A percentile compares a stretch with the other conserved stretches of the same genome.
Conservation (phyloP, 2,888 invertebrate genomes). For the Protophormia terraenovae region DNA sequence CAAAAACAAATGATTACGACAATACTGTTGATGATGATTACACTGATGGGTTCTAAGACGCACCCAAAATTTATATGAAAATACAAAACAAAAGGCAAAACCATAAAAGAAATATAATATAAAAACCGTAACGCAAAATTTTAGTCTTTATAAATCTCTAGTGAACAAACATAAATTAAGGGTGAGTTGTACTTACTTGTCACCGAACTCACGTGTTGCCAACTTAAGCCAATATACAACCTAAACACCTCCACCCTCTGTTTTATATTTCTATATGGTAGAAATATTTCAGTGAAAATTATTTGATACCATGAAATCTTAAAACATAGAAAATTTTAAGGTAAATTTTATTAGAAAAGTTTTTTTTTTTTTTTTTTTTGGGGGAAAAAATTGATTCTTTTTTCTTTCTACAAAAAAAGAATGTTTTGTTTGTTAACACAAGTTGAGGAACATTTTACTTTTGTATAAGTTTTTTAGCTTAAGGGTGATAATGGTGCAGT, state of each 20-base stretch:
- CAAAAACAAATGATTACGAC: slow-evolving; percentile 67
- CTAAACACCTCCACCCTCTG: background rate
- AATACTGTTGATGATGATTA: slow-evolving; percentile 28
- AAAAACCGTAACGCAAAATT: background rate
- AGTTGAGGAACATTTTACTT: no score
- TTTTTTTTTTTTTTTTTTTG: slow-evolving; percentile 10
- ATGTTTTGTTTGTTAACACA: no score
- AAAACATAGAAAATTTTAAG: slow-evolving; percentile 1
- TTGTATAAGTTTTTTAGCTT: background rate
- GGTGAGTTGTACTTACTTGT: slow-evolving; percentile 49
- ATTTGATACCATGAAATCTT: slow-evolving; percentile 33
- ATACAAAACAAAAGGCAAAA: background rate
- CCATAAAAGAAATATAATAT: background rate
- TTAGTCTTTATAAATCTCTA: background rate
- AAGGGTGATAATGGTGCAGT: no score
- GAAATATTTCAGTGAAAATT: no score
- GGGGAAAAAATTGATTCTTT: no score
- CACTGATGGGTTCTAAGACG: slow-evolving; percentile 32
- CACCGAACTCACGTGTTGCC: slow-evolving; percentile 47
- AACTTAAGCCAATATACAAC: slow-evolving; percentile 16
- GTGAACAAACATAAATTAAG: slow-evolving; percentile 3
- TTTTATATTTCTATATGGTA: no score
- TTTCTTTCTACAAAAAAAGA: no score
- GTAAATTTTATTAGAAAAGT: slow-evolving; percentile 58
- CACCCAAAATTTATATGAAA: background rate